phyloP scores from a whole-genome alignment of 2,888 invertebrate genomes.

The Orthosia incerta region DNA sequence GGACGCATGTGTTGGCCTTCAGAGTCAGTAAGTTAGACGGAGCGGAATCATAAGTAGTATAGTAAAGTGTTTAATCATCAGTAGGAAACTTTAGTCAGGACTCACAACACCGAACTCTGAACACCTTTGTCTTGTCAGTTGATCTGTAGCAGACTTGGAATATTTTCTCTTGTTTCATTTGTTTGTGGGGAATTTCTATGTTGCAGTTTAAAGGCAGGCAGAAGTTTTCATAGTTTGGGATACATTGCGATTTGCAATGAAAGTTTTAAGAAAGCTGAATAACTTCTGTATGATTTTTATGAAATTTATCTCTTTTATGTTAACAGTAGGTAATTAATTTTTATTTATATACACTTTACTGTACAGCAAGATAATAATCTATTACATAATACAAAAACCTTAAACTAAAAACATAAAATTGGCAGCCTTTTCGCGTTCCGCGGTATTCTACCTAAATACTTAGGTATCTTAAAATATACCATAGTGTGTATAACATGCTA shows the following conservation, averaged over 20 bases:
- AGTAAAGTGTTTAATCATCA: conserved; percentile 72
- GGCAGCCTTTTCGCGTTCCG: too few relatives aligned
- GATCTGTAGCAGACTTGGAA: background rate
- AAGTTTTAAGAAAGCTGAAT: background rate
- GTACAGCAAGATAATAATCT: too few relatives aligned
- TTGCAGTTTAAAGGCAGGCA: background rate
- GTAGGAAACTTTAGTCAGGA: conserved; percentile 71
- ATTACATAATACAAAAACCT: too few relatives aligned
- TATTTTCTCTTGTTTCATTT: conserved; percentile 9
- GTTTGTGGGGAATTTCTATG: background rate
- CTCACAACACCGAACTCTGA: conserved; percentile 63
- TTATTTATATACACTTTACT: too few relatives aligned
- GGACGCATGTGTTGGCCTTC: background rate
- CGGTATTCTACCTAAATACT: too few relatives aligned
- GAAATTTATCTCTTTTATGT: too few relatives aligned
- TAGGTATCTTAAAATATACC: too few relatives aligned
- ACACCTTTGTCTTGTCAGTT: conserved; percentile 58
- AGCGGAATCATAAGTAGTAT: conserved; percentile 1
- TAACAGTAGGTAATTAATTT: too few relatives aligned
- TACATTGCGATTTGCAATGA: background rate
- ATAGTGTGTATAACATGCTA: too few relatives aligned
- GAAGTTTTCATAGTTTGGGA: background rate
- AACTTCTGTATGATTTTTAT: background rate
- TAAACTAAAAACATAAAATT: too few relatives aligned
- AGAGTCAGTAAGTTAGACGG: background rate